Base-by-base conservation (phyloP, 2,113 vertebrate species). In the Hippolais icterina region DNA sequence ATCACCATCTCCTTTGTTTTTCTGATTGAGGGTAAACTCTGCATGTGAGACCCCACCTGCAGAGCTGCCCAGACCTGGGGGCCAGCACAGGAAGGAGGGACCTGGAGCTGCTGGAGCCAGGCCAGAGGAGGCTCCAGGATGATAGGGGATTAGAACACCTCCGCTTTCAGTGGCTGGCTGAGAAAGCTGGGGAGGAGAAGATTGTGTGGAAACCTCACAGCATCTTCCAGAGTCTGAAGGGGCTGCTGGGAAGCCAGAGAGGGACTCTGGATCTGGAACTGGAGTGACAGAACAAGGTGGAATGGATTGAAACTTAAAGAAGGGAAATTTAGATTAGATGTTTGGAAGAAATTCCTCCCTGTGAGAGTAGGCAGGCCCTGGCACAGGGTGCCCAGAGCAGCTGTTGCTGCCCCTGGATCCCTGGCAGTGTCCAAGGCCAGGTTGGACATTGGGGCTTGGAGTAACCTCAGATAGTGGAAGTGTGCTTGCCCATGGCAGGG, bases 391-490 rank as follows among this genome's bases (percentile, higher is more conserved):
- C 22, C 25, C 37, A 89, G 68, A 74, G 52, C 0, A 74, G 69
- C 77, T 82, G 46, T 25, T 39, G 46, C 39, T 82, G 78, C 33
- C 20, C 46, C 28, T 82, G 54, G 35, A 46, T 52, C n/a, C 46
- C 69, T 75, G 53, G 28, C 2, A 60, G 39, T n/a, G 39, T 1
- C 69, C 24, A 29, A 60, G 46, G 12, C 28, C 52, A 53, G 46
- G 19, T 0, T 53, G 52, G 69, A 75, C 1, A 2, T 2, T 13
- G 6, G 53, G n/a, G n/a, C 66, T 53, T 12, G 46, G 78, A 82
- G 33, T 46, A 39, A 0, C 16, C 46, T 75, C 70, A n/a, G 24
- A 15, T 0, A 4, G 53, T 22, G 61, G 2, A 41, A 25, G 4
- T 82, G 39, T 68, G 16, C 53, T 39, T 60, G 39, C 28, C 44